phyloP scores from a whole-genome alignment of 1,140 invertebrate genomes.

The Pseudomyrmex flavicornis region DNA sequence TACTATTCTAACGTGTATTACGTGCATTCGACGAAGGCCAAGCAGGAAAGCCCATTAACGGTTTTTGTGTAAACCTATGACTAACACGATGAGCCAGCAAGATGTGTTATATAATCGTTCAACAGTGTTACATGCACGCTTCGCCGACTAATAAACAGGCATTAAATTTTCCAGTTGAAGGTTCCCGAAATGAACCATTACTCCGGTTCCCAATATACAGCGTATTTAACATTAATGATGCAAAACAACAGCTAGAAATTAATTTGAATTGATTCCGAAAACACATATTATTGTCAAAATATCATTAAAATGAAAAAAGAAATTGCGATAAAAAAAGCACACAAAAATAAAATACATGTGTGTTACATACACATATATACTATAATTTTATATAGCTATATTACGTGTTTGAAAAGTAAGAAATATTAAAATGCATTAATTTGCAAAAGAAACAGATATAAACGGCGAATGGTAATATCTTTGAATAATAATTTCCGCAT shows the following conservation, averaged over 20 bases:
- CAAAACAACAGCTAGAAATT: slow-evolving; percentile 1
- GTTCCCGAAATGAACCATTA: background rate
- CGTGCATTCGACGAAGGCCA: slow-evolving; percentile 27
- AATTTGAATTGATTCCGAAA: slow-evolving; percentile 18
- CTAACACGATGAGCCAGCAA: slow-evolving; percentile 54
- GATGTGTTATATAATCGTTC: slow-evolving; percentile 41
- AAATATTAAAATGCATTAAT: background rate
- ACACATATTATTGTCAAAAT: background rate
- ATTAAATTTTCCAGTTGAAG: slow-evolving; percentile 42
- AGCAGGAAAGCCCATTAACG: slow-evolving; percentile 48
- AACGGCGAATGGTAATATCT: background rate
- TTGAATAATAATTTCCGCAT: background rate
- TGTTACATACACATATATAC: too few species aligned
- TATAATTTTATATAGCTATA: background rate
- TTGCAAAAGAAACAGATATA: background rate
- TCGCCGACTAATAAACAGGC: slow-evolving; percentile 32
- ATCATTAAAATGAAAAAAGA: slow-evolving; percentile 7
- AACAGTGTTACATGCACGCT: background rate
- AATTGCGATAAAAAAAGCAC: background rate
- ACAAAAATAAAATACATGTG: background rate
- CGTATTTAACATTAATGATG: background rate
- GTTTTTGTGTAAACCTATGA: slow-evolving; percentile 54
- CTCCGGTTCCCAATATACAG: slow-evolving; percentile 2
- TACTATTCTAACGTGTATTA: slow-evolving; percentile 50
- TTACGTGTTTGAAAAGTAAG: background rate